These are phyloP conservation scores for Mus caroli DNA, from an alignment of 2,797 vertebrate genomes.

Conservation along the genomic window DNA sequence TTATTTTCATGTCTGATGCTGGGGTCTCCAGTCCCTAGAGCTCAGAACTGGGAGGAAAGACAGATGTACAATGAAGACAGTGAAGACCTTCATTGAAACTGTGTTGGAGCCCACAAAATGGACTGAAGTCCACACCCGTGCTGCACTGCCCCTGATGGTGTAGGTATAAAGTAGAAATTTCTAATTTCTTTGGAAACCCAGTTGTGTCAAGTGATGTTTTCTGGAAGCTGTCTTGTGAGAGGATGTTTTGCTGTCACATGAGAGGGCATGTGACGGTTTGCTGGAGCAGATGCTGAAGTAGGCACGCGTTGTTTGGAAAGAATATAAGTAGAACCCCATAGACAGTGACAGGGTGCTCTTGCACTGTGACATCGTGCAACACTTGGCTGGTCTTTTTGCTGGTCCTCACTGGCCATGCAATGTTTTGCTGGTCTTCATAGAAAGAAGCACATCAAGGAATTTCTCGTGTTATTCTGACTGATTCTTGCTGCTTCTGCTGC, in stretches of 20 bases:
- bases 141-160: not conserved
- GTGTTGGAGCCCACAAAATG: not conserved
- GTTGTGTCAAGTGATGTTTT: not conserved
- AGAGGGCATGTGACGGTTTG: not conserved
- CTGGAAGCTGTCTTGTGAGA: not conserved
- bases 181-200: not conserved
- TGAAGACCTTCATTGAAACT: not conserved
- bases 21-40: not conserved
- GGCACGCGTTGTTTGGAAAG: not conserved
- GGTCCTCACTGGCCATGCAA: not conserved
- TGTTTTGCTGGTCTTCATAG: not conserved
- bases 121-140: not conserved
- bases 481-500: not conserved
- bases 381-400: not conserved
- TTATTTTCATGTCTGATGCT: not conserved
- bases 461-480: not conserved
- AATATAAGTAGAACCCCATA: not conserved
- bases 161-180: not conserved
- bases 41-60: not conserved
- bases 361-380: not conserved
- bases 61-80: not conserved
- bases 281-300: not conserved
- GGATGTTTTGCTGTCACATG: not conserved
- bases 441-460: not conserved
- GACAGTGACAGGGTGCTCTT: not conserved